Evolutionary conservation across 2,888 invertebrate species (phyloP), one percentile per base, ranked within the genome.

Genomic region (Escarpia spicata): DNA sequence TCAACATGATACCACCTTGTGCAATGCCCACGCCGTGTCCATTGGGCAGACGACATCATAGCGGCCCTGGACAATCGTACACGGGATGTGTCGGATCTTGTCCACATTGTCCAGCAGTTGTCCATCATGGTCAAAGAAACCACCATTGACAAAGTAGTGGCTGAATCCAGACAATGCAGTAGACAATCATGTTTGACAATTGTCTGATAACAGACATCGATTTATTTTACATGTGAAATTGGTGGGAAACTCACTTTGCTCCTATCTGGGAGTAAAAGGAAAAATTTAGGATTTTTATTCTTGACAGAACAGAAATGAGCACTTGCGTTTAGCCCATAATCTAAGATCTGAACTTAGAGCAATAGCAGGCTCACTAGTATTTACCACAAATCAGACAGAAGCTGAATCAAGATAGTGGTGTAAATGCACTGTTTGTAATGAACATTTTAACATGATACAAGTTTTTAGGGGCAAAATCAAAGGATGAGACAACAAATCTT

Each of bases 21-120:
- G 96, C 31, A 96, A 94, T 89, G 94, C 93, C 96, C 96, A 96
- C 2, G 96, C 96, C 52, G 96, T 95, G 31, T 94, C 94, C 92
- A 94, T 92, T 0, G 96, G 96, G 93, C 96, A 96, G 3, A 95
- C 95, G 6, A 96, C 93, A 92, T 96, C 96, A 94, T 96, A 96
- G 8, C 96, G 94, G 3, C 95, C 96, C 92, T 96, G 96, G 44
- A 96, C 94, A 52, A 96, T 96, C 10, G 95, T 95, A 37, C 94
- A 94, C 2, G 96, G 96, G 93, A 96, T 96, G 93, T 96, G 95
- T 6, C 95, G 94, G 15, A 96, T 95, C 92, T 96, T 95, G 92
- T 95, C 94, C 0, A 95, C 95, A 91, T 96, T 94, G 75, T 95
- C 95, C 31, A 96, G 75, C 1, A 96, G 92, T 91, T 96, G 95